These are phyloP conservation scores for Eupleurogrammus muticus DNA, from an alignment of 2,797 vertebrate genomes.

Conservation along the genomic window DNA sequence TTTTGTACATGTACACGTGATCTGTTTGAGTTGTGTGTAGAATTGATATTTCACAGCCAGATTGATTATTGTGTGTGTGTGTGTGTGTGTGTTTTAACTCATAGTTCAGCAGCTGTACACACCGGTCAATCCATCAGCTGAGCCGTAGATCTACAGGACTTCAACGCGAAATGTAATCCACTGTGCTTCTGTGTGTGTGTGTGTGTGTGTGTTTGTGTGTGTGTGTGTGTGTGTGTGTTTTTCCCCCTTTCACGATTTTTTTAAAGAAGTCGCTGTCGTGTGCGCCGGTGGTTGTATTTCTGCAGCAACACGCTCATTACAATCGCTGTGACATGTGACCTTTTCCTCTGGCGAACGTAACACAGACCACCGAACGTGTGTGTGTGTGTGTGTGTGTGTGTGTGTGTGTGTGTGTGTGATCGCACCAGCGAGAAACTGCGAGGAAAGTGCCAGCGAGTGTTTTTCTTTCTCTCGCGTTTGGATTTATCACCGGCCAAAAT, in stretches of 20 bases:
- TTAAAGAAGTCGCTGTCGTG: too few species aligned
- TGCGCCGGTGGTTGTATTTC: conserved; percentile 57
- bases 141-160: conserved; percentile 15
- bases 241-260: too few species aligned
- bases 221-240: too few species aligned
- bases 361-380: conserved; percentile 61
- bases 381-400: too few species aligned
- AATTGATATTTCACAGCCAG: conserved; percentile 71
- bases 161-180: not conserved
- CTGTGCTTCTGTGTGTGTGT: conserved; percentile 1
- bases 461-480: conserved; percentile 55
- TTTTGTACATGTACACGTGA: conserved; percentile 68
- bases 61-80: conserved; percentile 43
- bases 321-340: conserved; percentile 70
- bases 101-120: conserved; percentile 6
- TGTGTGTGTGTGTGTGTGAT: too few species aligned
- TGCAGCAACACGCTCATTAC: conserved; percentile 65
- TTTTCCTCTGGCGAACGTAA: conserved; percentile 74
- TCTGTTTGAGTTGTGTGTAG: conserved; percentile 58
- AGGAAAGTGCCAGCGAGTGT: conserved; percentile 46
- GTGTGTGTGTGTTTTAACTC: too few species aligned
- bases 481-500: conserved; percentile 63
- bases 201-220: too few species aligned
- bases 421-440: conserved; percentile 37
- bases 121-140: conserved; percentile 24